These are phyloP conservation scores for Oceanodroma leucorhoa DNA, from an alignment of 2,797 vertebrate genomes.

Conservation along the genomic window DNA sequence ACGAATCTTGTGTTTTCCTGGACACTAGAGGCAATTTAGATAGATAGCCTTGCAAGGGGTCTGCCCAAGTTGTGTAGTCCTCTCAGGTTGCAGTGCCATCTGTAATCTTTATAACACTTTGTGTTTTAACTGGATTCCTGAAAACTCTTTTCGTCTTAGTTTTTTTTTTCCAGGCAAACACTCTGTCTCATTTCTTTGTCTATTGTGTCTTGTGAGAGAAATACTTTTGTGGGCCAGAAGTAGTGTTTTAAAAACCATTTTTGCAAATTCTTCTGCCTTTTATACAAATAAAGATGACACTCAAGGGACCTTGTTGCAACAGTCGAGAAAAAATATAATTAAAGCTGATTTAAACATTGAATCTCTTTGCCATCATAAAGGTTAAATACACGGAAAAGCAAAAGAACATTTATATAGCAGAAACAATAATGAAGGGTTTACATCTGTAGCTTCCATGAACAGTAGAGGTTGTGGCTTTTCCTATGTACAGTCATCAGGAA, in stretches of 20 bases:
- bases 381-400: conserved; percentile 11
- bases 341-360: conserved; percentile 20
- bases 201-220: not conserved
- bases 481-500: conserved; percentile 21
- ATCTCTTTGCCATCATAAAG: conserved; percentile 21
- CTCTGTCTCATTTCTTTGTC: not conserved
- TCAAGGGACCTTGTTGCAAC: not conserved
- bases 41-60: not conserved
- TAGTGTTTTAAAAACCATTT: not conserved
- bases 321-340: conserved; percentile 9
- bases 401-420: not conserved
- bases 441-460: not conserved
- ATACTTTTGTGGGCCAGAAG: not conserved
- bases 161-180: not conserved
- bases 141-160: not conserved
- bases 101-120: not conserved
- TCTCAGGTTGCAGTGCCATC: not conserved
- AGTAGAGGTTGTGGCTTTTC: conserved; percentile 32
- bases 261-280: not conserved
- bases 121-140: not conserved
- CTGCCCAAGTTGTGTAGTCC: not conserved
- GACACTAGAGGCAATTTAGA: not conserved
- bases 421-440: conserved; percentile 45
- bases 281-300: not conserved
- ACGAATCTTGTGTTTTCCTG: not conserved